Percentiles rank a stretch among this genome's conserved stretches.
These are phyloP conservation scores for Australoheros facetus DNA, from an alignment of 2,797 vertebrate genomes.

Conservation along the genomic window DNA sequence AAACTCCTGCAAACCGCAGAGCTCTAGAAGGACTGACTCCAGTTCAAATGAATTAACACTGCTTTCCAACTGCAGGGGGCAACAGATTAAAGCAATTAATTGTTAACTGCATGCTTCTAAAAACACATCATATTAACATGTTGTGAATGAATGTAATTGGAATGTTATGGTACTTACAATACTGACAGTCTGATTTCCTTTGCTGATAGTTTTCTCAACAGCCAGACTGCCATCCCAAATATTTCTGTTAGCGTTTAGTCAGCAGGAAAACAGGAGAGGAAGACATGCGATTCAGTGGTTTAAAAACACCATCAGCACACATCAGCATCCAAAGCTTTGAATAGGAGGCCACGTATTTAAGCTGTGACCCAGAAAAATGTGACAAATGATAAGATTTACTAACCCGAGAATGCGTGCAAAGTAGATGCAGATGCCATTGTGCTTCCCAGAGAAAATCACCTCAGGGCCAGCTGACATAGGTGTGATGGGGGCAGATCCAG, in stretches of 20 bases:
- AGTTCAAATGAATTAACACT: constrained; percentile 84
- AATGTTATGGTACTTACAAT: constrained; percentile 83
- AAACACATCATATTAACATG: not conserved
- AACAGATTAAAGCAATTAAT: not conserved
- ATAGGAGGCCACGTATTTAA: not conserved
- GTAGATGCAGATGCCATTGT: constrained; percentile 95
- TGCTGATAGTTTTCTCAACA: constrained; percentile 88
- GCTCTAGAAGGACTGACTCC: constrained; percentile 87
- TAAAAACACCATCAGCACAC: not conserved
- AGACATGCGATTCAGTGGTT: not conserved
- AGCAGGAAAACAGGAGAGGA: constrained; percentile 3
- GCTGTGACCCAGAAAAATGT: not conserved
- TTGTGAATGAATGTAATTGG: not conserved
- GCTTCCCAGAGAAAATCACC: constrained; percentile 95
- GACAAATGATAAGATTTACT: constrained; percentile 49
- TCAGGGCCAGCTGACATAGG: constrained; percentile 89
- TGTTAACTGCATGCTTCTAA: not conserved
- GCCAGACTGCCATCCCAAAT: constrained; percentile 97
- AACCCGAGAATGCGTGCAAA: constrained; percentile 95
- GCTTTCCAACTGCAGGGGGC: constrained; percentile 86
- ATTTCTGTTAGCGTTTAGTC: constrained; percentile 82
- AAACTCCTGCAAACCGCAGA: constrained; percentile 91
- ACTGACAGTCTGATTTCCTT: constrained; percentile 85
- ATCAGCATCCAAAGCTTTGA: not conserved
- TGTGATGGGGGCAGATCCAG: constrained; percentile 73